Evolutionary conservation across 2,113 vertebrate species (phyloP), one percentile per base, ranked within the genome.

Genomic region (Erpornis zantholeuca): DNA sequence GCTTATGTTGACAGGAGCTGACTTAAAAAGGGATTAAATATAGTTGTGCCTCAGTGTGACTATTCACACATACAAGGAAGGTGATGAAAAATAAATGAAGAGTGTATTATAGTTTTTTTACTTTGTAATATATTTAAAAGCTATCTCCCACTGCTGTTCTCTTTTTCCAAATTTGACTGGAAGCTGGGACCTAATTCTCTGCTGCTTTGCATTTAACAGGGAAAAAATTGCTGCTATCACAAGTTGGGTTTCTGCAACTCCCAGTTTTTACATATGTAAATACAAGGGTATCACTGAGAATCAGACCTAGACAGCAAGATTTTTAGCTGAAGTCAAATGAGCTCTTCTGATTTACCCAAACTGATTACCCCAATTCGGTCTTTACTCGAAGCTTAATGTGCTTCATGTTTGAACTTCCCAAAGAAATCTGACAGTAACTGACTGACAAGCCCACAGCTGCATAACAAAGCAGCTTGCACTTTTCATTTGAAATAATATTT

Each of bases 81-180:
- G 65, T 79, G 84, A 91, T 89, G 63, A 89, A 95, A 96, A 97
- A 88, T 64, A 94, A 92, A 91, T 44, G 27, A 88, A 88, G 73
- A 82, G 21, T 60, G 38, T 73, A 75, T 86, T 88, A 60, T 56
- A 24, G 40, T 45, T 87, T 42, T 89, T 90, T 84, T 36, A 49
- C 44, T 79, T 84, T 49, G 42, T 79, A 93, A 81, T 84, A 75
- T 42, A 81, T 81, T 91, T 86, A 49, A 84, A 92, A 94, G 49
- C 45, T 71, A 33, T 91, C 45, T 91, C 49, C 44, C 47, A 52
- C 65, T 78, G 44, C 78, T 90, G 42, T 71, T 95, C 29, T 56
- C 24, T 10, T 87, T 92, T 79, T 66, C 72, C 50, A 86, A 66
- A 94, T 90, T 31, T 83, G 61, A 56, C 81, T 86, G 57, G 71